Evolutionary conservation across 30 jellyfish, hydroid and myxozoan genomes (phyloP).

Genomic region (Aurelia coerulea): DNA sequence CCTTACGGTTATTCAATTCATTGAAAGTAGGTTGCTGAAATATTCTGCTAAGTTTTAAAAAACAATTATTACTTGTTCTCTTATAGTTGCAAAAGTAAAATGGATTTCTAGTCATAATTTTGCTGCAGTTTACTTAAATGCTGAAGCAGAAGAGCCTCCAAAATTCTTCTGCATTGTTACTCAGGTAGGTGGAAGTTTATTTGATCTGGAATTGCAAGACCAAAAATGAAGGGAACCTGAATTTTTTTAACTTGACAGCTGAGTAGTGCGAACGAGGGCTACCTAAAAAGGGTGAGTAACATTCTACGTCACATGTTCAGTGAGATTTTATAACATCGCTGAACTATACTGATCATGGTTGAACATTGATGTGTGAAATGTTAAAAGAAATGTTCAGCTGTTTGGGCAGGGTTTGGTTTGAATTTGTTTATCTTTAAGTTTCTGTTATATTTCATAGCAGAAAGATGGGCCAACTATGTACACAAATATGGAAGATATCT

Average conservation of each 20-base stretch:
- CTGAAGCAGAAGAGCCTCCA: slow-evolving; percentile 74
- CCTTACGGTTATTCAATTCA: no score
- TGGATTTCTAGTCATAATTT: slow-evolving; percentile 81
- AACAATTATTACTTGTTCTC: background rate
- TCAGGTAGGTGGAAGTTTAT: slow-evolving; percentile 44
- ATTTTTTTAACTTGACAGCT: background rate
- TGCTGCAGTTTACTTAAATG: slow-evolving; percentile 71
- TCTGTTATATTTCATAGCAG: slow-evolving; percentile 27
- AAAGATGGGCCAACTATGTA: slow-evolving; percentile 84
- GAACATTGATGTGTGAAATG: no score
- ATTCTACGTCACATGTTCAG: no score
- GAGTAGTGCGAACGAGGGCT: no score
- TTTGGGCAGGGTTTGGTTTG: no score
- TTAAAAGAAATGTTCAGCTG: no score
- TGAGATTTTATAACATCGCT: no score
- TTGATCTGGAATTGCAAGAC: background rate
- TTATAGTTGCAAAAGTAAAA: slow-evolving; percentile 73
- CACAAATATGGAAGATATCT: slow-evolving; percentile 79
- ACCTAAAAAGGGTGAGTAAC: no score
- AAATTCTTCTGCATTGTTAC: slow-evolving; percentile 65
- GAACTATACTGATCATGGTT: no score
- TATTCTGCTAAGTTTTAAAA: no score
- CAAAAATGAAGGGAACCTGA: background rate
- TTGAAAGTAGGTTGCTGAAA: no score
- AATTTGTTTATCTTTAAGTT: background rate